These are phyloP conservation scores for Sipha flava DNA, from an alignment of 1,140 invertebrate species.

Conservation along the genomic window DNA sequence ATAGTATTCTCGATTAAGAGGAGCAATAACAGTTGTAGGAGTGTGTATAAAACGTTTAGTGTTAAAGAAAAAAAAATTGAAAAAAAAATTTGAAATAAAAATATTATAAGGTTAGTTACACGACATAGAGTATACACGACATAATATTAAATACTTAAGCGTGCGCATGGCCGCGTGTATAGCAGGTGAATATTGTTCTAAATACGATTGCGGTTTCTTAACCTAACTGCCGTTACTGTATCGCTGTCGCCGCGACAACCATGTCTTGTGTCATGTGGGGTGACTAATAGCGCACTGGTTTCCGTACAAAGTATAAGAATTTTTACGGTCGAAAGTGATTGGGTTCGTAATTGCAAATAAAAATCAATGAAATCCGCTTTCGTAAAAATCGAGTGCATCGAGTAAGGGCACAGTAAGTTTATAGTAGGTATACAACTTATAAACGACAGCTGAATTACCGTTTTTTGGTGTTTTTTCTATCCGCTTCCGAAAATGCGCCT, in stretches of 20 bases:
- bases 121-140: background rate
- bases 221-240: background rate
- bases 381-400: background rate
- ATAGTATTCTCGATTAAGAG: too few species aligned
- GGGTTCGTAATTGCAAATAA: background rate
- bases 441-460: background rate
- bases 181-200: background rate
- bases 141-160: background rate
- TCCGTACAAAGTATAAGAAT: background rate
- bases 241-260: background rate
- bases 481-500: too few species aligned
- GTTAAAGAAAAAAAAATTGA: too few species aligned
- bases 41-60: too few species aligned
- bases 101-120: too few species aligned
- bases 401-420: too few species aligned
- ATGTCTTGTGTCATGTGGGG: background rate
- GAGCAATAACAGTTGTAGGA: too few species aligned
- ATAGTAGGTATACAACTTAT: too few species aligned
- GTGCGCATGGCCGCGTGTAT: background rate
- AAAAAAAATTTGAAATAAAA: too few species aligned
- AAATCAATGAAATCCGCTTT: background rate
- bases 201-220: slow-evolving; percentile 8
- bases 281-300: background rate
- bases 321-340: background rate
- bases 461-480: too few species aligned